A percentile compares a stretch with the other conserved stretches of the same genome.
These are phyloP conservation scores for Actinernus sp. DNA, from an alignment of 92 coral and sea anemone genomes.

Conservation along the genomic window DNA sequence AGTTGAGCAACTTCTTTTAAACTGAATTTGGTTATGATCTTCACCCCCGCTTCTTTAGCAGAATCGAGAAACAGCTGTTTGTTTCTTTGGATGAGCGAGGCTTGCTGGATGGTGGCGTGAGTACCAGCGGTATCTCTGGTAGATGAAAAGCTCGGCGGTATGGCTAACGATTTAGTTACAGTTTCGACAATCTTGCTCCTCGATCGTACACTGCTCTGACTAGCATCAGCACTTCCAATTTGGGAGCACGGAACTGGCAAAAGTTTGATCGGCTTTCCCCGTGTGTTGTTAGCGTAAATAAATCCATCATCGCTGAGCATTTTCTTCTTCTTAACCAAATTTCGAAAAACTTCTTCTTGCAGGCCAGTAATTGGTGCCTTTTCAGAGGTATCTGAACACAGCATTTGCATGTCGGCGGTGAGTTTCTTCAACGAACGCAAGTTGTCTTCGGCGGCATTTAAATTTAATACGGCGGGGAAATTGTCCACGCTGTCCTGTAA, in stretches of 20 bases:
- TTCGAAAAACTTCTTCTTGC: background rate
- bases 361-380: background rate
- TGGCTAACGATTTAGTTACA: constrained; percentile 1
- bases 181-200: constrained; percentile 45
- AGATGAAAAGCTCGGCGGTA: background rate
- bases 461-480: too few species aligned
- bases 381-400: too few species aligned
- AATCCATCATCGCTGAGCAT: constrained; percentile 7
- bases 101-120: constrained; percentile 4
- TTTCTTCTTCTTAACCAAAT: constrained; percentile 12
- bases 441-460: too few species aligned
- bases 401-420: too few species aligned
- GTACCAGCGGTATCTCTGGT: background rate
- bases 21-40: background rate
- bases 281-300: constrained; percentile 22
- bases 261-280: constrained; percentile 42
- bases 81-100: constrained; percentile 13
- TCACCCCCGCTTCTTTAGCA: background rate
- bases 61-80: constrained; percentile 16
- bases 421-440: too few species aligned
- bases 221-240: constrained; percentile 30
- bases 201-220: constrained; percentile 9
- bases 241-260: constrained; percentile 25
- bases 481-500: too few species aligned
- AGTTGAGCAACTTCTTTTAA: constrained; percentile 30